Evolutionary conservation across 2,888 invertebrate genomes (phyloP).

Genomic region (Cetonia aurata): DNA sequence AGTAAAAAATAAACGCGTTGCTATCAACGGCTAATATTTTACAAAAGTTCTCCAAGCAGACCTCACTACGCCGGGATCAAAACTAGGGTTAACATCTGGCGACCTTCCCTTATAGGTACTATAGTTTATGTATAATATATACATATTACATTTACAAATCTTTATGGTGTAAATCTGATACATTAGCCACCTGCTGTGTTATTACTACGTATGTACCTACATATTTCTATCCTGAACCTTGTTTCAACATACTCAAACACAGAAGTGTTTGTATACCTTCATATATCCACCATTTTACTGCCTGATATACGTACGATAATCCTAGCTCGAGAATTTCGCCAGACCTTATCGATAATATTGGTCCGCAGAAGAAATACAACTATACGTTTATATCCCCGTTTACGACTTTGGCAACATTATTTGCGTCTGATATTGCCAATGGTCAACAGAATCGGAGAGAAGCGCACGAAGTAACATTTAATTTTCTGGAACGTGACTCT

Average conservation of each 20-base stretch:
- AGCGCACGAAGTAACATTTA: slow-evolving; percentile 18
- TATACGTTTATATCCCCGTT: slow-evolving; percentile 21
- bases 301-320: slow-evolving; percentile 13
- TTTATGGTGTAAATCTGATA: too few relatives aligned
- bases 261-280: too few relatives aligned
- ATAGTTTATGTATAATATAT: too few relatives aligned
- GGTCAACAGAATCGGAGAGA: slow-evolving; percentile 12
- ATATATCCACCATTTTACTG: background rate
- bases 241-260: background rate
- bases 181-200: too few relatives aligned
- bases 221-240: background rate
- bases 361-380: slow-evolving; percentile 20
- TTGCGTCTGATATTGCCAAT: slow-evolving; percentile 23
- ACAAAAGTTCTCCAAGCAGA: too few relatives aligned
- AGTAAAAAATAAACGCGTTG: too few relatives aligned
- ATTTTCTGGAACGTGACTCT: slow-evolving; percentile 16
- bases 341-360: slow-evolving; percentile 10
- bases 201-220: too few relatives aligned
- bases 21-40: too few relatives aligned
- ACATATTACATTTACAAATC: too few relatives aligned
- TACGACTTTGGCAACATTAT: slow-evolving; percentile 18
- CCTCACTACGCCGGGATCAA: too few relatives aligned
- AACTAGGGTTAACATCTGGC: too few relatives aligned
- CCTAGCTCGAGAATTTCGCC: slow-evolving; percentile 21
- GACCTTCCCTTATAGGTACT: too few relatives aligned